Evolutionary conservation across 2,888 invertebrate genomes (phyloP).

Genomic region (Eutolmus rufibarbis): DNA sequence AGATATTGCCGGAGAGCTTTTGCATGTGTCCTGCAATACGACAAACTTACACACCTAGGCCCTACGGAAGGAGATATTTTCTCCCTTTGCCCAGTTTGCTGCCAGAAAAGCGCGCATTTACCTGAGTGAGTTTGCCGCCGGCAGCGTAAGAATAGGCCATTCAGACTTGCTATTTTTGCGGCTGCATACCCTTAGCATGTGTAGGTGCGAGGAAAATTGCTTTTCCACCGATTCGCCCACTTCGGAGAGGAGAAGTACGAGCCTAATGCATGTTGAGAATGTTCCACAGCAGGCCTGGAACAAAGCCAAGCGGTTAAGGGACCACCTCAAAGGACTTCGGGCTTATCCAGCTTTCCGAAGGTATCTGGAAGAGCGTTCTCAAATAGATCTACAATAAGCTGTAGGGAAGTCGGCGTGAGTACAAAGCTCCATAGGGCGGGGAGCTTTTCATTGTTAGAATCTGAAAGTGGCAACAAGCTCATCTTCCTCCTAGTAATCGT

Average conservation of each 20-base stretch:
- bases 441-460: constrained; percentile 30
- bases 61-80: neutral
- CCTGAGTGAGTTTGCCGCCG: neutral
- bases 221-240: neutral
- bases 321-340: neutral
- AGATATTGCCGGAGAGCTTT: constrained; percentile 5
- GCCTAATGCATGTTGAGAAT: neutral
- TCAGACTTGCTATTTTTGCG: constrained; percentile 14
- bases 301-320: neutral
- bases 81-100: neutral
- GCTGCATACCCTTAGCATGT: neutral
- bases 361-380: neutral
- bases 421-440: neutral
- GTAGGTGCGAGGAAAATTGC: neutral
- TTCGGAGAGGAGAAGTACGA: neutral
- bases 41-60: constrained; percentile 1
- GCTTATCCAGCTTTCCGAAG: neutral
- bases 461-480: constrained; percentile 11
- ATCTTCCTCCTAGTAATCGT: constrained; percentile 7
- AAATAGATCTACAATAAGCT: neutral
- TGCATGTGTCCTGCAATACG: constrained; percentile 17
- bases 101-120: constrained; percentile 18
- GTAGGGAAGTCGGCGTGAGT: neutral
- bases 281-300: neutral
- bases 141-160: neutral